Conservation (phyloP, 2,113 vertebrate species). For the Zosterops borbonicus region DNA sequence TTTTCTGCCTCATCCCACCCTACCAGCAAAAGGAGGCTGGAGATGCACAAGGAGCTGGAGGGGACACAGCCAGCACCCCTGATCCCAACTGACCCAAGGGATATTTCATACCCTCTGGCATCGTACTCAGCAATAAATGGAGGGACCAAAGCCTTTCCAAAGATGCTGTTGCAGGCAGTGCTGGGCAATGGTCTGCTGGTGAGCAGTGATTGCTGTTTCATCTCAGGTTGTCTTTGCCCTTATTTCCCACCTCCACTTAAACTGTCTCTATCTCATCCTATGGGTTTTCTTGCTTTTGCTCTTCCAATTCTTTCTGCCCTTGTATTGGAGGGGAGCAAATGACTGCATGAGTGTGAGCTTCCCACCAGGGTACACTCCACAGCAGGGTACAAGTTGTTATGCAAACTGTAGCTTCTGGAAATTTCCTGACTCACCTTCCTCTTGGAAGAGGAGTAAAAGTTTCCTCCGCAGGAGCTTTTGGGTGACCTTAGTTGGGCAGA, state of each 20-base stretch:
- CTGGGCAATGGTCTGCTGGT: not conserved
- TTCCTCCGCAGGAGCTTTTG: not conserved
- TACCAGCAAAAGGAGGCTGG: not conserved
- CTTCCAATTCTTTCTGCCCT: not conserved
- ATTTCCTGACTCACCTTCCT: not conserved
- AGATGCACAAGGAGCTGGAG: not conserved
- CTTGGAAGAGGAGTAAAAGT: not conserved
- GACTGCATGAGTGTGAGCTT: not conserved
- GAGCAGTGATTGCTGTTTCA: not conserved
- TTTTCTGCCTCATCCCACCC: not conserved
- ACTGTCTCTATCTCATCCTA: not conserved
- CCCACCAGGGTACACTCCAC: not conserved
- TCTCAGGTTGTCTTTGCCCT: not conserved
- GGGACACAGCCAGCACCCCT: not conserved
- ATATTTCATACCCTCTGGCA: not conserved
- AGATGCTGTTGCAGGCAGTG: not conserved
- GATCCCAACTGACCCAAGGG: not conserved
- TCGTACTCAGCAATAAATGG: not conserved
- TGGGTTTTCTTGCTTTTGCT: not conserved
- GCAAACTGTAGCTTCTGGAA: not conserved
- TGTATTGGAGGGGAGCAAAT: not conserved
- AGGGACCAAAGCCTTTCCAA: rapidly evolving
- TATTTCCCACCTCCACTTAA: not conserved
- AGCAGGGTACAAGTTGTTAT: not conserved
- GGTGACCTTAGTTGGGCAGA: not conserved